A percentile compares a stretch with the other conserved stretches of the same genome.
phyloP scores from a whole-genome alignment of 2,888 invertebrate genomes.

The Drosophila meridiana region DNA sequence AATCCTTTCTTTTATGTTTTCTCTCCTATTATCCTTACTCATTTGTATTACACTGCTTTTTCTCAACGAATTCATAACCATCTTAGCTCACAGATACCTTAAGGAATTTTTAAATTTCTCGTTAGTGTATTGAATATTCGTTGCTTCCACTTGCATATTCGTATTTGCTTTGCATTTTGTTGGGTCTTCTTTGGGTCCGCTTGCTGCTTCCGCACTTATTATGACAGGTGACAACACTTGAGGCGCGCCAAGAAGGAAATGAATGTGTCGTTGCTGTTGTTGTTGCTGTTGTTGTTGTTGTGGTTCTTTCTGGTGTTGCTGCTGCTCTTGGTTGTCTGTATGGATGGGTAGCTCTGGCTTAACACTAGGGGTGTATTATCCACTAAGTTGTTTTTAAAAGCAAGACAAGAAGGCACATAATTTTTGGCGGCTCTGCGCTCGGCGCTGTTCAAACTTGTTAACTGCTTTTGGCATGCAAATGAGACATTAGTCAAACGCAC shows the following conservation, averaged over 20 bases:
- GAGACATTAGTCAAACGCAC: constrained; percentile 82
- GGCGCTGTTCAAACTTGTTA: constrained; percentile 67
- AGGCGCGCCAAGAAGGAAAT: constrained; percentile 80
- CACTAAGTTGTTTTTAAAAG: constrained; percentile 81
- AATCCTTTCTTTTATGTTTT: too few relatives aligned
- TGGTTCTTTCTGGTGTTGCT: constrained; percentile 1
- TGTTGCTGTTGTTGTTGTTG: constrained; percentile 9
- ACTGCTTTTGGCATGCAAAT: constrained; percentile 82
- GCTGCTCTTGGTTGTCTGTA: constrained; percentile 28
- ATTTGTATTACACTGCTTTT: background rate
- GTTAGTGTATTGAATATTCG: constrained; percentile 33
- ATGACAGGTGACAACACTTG: constrained; percentile 82
- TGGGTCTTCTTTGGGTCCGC: constrained; percentile 40
- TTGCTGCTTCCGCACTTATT: constrained; percentile 78
- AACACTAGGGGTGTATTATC: constrained; percentile 80
- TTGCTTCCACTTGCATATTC: background rate
- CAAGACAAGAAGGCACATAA: constrained; percentile 80
- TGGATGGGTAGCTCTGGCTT: constrained; percentile 62
- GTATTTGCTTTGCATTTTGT: constrained; percentile 23
- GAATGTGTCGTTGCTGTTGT: constrained; percentile 63
- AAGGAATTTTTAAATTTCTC: background rate
- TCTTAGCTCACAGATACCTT: background rate
- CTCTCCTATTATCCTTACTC: too few relatives aligned
- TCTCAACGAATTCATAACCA: background rate
- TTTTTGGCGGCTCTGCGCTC: constrained; percentile 44